Conservation (phyloP, 92 coral and sea anemone species). For the Scolanthus callimorphus region DNA sequence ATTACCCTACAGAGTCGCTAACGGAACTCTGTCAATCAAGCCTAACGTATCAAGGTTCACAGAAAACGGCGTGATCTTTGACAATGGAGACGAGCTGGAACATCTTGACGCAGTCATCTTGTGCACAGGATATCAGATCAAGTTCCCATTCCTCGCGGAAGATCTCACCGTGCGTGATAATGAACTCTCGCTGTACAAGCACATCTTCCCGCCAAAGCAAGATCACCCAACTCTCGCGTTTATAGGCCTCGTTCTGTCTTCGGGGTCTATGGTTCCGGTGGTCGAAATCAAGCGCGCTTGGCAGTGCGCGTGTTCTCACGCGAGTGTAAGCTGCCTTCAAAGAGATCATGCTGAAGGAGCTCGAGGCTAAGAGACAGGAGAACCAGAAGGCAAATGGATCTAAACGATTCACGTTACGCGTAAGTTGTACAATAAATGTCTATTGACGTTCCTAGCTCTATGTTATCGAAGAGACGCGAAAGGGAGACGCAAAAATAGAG, state of each 20-base stretch:
- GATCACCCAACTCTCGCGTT: conserved; percentile 53
- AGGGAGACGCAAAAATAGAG: no score
- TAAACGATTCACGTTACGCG: conserved; percentile 64
- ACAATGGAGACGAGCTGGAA: conserved; percentile 48
- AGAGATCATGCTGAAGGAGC: conserved; percentile 58
- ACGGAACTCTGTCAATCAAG: conserved; percentile 52
- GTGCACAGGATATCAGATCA: conserved; percentile 70
- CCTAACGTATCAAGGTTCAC: conserved; percentile 54
- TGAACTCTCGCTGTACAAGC: conserved; percentile 58
- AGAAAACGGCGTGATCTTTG: conserved; percentile 46
- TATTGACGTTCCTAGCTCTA: no score
- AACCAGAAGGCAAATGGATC: conserved; percentile 41
- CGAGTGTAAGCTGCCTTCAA: conserved; percentile 51
- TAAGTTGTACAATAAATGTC: no score
- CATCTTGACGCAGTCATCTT: conserved; percentile 59
- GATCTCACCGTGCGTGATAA: conserved; percentile 53
- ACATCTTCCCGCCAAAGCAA: conserved; percentile 67
- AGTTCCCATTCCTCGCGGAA: conserved; percentile 40
- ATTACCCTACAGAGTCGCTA: conserved; percentile 64
- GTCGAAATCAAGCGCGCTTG: conserved; percentile 86
- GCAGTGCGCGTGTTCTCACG: conserved; percentile 75
- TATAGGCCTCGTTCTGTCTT: conserved; percentile 71
- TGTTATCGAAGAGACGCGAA: no score
- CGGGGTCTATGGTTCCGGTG: conserved; percentile 73
- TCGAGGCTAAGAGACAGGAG: conserved; percentile 36